Conservation (phyloP, 2,113 vertebrate species). For the Hypocryptadius cinnamomeus region DNA sequence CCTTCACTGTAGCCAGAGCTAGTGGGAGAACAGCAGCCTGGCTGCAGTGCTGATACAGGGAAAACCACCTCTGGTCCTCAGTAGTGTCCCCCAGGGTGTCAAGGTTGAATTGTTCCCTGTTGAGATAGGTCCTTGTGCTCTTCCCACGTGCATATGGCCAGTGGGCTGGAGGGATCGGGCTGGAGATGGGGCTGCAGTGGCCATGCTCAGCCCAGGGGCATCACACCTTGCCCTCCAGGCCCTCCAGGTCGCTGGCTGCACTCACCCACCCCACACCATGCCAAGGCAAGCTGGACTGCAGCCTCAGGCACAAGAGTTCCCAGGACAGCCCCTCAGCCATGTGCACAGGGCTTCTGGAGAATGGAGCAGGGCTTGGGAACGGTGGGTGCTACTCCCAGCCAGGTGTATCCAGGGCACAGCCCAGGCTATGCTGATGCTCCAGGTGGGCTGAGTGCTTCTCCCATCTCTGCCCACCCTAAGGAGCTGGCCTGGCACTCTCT, state of each 20-base stretch:
- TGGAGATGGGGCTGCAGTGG: neutral
- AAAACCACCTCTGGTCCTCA: neutral
- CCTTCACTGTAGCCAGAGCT: neutral
- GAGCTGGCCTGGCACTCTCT: neutral
- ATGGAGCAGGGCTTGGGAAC: neutral
- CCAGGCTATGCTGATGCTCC: neutral
- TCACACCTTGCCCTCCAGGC: neutral
- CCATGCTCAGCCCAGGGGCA: neutral
- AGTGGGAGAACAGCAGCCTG: neutral
- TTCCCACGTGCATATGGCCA: rapidly evolving
- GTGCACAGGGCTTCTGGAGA: neutral
- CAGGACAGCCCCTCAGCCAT: rapidly evolving
- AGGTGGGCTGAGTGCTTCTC: rapidly evolving
- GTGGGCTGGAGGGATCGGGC: neutral
- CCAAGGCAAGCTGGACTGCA: neutral
- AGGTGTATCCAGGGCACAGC: neutral
- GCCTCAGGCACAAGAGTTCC: neutral
- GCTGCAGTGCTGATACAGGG: neutral
- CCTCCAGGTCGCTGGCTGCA: neutral
- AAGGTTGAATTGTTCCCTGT: neutral
- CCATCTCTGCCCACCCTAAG: neutral
- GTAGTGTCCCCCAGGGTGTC: neutral
- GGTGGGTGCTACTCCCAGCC: neutral
- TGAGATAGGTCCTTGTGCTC: neutral
- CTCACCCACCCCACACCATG: neutral